A percentile compares a stretch with the other conserved stretches of the same genome.
phyloP scores from a whole-genome alignment of 2,888 invertebrate genomes.

The Cataglyphis altisquamis region DNA sequence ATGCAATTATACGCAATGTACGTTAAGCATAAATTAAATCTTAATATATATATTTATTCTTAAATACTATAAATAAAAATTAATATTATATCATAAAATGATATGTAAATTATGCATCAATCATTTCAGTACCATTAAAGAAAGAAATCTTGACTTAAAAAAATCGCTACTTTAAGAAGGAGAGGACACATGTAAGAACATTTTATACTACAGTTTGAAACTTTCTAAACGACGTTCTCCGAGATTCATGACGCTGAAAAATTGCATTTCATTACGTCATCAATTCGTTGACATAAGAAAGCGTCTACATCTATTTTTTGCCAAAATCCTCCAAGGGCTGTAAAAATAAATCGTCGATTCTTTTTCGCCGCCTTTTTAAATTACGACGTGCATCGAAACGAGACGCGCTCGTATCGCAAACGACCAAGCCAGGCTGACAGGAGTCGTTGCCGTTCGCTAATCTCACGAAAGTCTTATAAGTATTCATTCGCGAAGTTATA shows the following conservation, averaged over 20 bases:
- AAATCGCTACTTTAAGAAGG: slow-evolving; percentile 16
- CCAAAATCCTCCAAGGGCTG: background rate
- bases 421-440: slow-evolving; percentile 12
- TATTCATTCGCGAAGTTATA: slow-evolving; percentile 62
- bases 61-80: background rate
- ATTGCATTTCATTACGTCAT: slow-evolving; percentile 32
- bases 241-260: slow-evolving; percentile 17
- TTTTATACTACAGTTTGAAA: slow-evolving; percentile 35
- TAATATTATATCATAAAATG: background rate
- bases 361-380: background rate
- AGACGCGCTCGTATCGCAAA: background rate
- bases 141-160: slow-evolving; percentile 19
- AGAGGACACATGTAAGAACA: background rate
- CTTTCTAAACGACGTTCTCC: slow-evolving; percentile 33
- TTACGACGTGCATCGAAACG: background rate
- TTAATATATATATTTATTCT: background rate
- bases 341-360: background rate
- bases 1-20: background rate
- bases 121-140: background rate
- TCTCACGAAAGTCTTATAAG: slow-evolving; percentile 63
- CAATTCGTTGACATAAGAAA: background rate
- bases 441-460: slow-evolving; percentile 36
- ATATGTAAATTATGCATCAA: background rate
- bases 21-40: background rate
- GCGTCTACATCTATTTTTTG: background rate